Conservation (phyloP, 2,888 invertebrate genomes). For the Temnothorax rugatulus region DNA sequence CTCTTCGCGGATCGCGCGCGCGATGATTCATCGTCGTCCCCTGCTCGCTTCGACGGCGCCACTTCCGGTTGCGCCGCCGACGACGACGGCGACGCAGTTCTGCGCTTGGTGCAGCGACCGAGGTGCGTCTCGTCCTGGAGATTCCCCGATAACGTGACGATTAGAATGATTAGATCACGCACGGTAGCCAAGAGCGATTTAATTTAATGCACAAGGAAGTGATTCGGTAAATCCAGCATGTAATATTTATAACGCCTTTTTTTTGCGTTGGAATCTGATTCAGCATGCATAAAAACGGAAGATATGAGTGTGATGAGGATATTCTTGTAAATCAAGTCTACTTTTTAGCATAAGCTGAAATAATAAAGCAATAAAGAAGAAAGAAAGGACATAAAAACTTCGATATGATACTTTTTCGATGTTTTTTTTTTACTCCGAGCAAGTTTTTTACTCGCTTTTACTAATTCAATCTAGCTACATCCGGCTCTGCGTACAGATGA, state of each 20-base stretch:
- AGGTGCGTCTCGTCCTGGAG: neutral
- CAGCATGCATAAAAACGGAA: neutral
- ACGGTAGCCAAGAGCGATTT: neutral
- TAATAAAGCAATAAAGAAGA: too few relatives aligned
- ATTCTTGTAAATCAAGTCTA: too few relatives aligned
- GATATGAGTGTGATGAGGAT: too few relatives aligned
- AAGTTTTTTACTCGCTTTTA: neutral
- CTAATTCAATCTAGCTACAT: neutral
- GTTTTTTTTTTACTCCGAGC: neutral
- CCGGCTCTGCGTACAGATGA: neutral
- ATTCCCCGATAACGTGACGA: neutral
- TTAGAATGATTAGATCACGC: neutral
- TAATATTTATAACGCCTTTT: neutral
- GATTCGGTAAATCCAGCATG: neutral
- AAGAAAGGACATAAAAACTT: neutral
- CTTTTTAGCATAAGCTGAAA: too few relatives aligned
- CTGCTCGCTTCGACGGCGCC: slow-evolving; percentile 40
- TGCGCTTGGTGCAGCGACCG: slow-evolving; percentile 27
- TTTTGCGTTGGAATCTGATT: neutral
- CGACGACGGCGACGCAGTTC: slow-evolving; percentile 12
- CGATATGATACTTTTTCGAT: neutral
- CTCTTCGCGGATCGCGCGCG: slow-evolving; percentile 43
- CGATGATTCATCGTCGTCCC: slow-evolving; percentile 47
- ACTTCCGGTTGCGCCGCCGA: slow-evolving; percentile 38
- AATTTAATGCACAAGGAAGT: neutral